Percentiles rank a stretch among this genome's conserved stretches.
These are phyloP conservation scores for Linnaemya tessellans DNA, from an alignment of 2,888 invertebrate species.

Conservation along the genomic window DNA sequence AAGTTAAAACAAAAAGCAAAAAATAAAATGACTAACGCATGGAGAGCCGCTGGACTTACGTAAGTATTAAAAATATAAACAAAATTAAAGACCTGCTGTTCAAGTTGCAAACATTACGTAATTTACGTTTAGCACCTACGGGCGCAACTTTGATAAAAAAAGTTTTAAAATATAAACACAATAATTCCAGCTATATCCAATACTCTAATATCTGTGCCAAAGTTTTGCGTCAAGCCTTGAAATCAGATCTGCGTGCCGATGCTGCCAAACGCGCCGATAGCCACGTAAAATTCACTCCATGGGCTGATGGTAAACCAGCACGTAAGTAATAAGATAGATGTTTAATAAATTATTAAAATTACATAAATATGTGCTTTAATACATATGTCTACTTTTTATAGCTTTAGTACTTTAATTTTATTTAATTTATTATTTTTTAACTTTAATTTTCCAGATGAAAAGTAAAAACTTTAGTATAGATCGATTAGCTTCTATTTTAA, in stretches of 20 bases:
- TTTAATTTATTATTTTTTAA: conserved; percentile 43
- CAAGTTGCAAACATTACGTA: conserved; percentile 68
- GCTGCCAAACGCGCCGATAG: conserved; percentile 90
- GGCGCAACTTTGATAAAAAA: neutral
- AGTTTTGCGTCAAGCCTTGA: conserved; percentile 91
- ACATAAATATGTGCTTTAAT: neutral
- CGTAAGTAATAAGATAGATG: conserved; percentile 86
- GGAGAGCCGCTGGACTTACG: conserved; percentile 94
- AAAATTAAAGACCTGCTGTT: neutral
- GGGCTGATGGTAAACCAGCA: conserved; percentile 94
- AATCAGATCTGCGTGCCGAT: conserved; percentile 89
- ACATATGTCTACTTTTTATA: neutral
- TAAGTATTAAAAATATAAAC: conserved; percentile 84
- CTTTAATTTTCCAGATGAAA: conserved; percentile 77
- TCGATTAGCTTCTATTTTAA: conserved; percentile 51
- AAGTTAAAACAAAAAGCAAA: conserved; percentile 43
- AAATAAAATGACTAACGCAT: conserved; percentile 87
- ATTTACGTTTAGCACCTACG: conserved; percentile 45
- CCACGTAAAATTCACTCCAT: conserved; percentile 92
- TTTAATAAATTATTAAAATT: neutral
- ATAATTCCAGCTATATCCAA: conserved; percentile 92
- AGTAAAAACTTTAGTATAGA: conserved; percentile 69
- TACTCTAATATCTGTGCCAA: conserved; percentile 97
- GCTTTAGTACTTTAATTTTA: neutral
- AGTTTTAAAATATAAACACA: neutral